Evolutionary conservation across 2,113 vertebrate species (phyloP), one percentile per base, ranked within the genome.

Genomic region (Smithornis capensis): DNA sequence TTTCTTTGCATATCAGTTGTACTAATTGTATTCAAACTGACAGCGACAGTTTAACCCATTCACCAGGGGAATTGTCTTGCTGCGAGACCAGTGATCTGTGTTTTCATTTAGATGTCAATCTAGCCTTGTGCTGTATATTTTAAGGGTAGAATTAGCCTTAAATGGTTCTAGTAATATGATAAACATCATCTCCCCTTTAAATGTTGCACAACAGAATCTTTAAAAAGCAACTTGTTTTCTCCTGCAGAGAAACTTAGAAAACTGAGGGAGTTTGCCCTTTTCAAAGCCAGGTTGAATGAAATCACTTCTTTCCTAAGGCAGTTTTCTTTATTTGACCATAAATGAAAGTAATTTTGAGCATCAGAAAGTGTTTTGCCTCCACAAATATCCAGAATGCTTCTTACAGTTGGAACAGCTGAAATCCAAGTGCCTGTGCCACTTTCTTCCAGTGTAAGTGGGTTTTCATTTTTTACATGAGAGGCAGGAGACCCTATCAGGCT

Each of bases 1-100:
- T 91, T 98, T 98, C 97, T 98, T 97, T 97, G 94, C 94, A 92
- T 97, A 97, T 98, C 97, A 97, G 89, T 94, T 91, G 81, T 59
- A 42, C 95, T 98, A 98, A 98, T 98, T 98, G 96, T 96, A 97
- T 97, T 97, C 92, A 96, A 88, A 91, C 94, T 97, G 98, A 98
- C 98, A 98, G 97, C 85, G 24, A 90, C 92, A 92, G 80, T 98
- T 98, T 98, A 98, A 98, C 97, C 97, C 97, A 45, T 98, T 98
- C 97, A 96, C 95, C 88, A 94, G 88, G 97, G 90, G 89, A 98
- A 89, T 95, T 89, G 55, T 88, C 87, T 82, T 86, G 84, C 89
- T 96, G 28, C 7, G 71, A 96, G 96, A 93, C 94, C 93, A 89
- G 38, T 95, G 87, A 97, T 96, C 93, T 96, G 23, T 95, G 91